phyloP scores from a whole-genome alignment of 2,797 vertebrate species.

The Notolepis coatsorum region DNA sequence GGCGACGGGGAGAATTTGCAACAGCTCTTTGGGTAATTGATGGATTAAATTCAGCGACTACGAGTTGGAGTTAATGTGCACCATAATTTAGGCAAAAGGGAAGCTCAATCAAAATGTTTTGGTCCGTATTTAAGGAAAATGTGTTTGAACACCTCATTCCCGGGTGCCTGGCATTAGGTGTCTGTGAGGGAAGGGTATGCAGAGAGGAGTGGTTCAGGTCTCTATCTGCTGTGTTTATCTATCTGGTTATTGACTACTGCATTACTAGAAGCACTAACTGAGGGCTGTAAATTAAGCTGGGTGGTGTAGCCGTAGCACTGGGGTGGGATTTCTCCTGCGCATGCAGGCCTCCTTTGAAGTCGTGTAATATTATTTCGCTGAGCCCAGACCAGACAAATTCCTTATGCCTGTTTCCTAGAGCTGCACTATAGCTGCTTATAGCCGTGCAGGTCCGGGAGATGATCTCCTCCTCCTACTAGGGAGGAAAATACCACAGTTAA shows the following conservation, averaged over 20 bases:
- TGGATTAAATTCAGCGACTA: slow-evolving; percentile 85
- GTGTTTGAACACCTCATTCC: slow-evolving; percentile 68
- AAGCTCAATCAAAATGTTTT: slow-evolving; percentile 71
- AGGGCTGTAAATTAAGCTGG: slow-evolving; percentile 41
- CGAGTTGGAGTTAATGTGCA: slow-evolving; percentile 79
- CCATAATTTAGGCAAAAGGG: slow-evolving; percentile 77
- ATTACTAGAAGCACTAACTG: slow-evolving; percentile 57
- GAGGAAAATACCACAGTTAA: slow-evolving; percentile 44
- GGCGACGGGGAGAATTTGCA: slow-evolving; percentile 80
- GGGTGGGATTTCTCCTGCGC: slow-evolving; percentile 27
- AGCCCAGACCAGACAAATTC: slow-evolving; percentile 65
- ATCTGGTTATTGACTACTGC: slow-evolving; percentile 69
- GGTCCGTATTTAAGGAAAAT: slow-evolving; percentile 75
- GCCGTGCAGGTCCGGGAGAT: slow-evolving; percentile 47
- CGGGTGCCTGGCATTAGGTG: slow-evolving; percentile 40
- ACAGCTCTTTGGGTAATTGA: slow-evolving; percentile 85
- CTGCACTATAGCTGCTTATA: slow-evolving; percentile 57
- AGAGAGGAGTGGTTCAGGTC: slow-evolving; percentile 34
- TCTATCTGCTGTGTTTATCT: slow-evolving; percentile 66
- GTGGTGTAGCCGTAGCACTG: slow-evolving; percentile 22
- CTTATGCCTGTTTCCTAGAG: slow-evolving; percentile 60
- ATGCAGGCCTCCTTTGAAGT: slow-evolving; percentile 61
- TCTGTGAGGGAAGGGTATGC: slow-evolving; percentile 39
- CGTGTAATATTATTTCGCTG: slow-evolving; percentile 72
- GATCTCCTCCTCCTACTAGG: slow-evolving; percentile 51